phyloP scores from a whole-genome alignment of 2,888 invertebrate species.

The Lomographa bimaculata region DNA sequence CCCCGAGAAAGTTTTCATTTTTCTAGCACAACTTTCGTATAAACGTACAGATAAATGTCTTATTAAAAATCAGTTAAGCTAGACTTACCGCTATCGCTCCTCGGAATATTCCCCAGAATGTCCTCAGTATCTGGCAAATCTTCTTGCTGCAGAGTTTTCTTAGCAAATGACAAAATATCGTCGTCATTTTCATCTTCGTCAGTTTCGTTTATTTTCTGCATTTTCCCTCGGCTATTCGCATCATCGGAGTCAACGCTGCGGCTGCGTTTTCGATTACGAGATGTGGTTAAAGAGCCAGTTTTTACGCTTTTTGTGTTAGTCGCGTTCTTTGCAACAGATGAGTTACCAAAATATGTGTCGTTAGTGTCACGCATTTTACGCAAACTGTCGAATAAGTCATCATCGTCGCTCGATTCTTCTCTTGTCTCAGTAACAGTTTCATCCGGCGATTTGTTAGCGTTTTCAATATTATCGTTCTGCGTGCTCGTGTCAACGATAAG shows the following conservation, averaged over 20 bases:
- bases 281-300: conserved; percentile 14
- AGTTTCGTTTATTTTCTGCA: conserved; percentile 64
- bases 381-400: conserved; percentile 70
- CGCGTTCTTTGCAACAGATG: not conserved
- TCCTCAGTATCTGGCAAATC: conserved; percentile 71
- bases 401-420: conserved; percentile 63
- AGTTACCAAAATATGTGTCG: conserved; percentile 20
- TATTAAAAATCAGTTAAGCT: too few species aligned
- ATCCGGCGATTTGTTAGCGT: conserved; percentile 11
- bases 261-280: conserved; percentile 55
- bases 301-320: conserved; percentile 3
- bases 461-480: conserved; percentile 10
- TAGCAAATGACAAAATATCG: conserved; percentile 67
- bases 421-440: conserved; percentile 18
- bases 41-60: too few species aligned
- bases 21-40: too few species aligned
- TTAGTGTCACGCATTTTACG: conserved; percentile 58
- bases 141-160: conserved; percentile 64
- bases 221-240: conserved; percentile 51
- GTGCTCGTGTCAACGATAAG: conserved; percentile 53
- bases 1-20: too few species aligned
- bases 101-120: conserved; percentile 54
- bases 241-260: conserved; percentile 61
- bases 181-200: conserved; percentile 49
- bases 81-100: conserved; percentile 58